Evolutionary conservation across 2,113 vertebrate genomes (phyloP), one percentile per base, ranked within the genome.

Genomic region (Galbula dea): DNA sequence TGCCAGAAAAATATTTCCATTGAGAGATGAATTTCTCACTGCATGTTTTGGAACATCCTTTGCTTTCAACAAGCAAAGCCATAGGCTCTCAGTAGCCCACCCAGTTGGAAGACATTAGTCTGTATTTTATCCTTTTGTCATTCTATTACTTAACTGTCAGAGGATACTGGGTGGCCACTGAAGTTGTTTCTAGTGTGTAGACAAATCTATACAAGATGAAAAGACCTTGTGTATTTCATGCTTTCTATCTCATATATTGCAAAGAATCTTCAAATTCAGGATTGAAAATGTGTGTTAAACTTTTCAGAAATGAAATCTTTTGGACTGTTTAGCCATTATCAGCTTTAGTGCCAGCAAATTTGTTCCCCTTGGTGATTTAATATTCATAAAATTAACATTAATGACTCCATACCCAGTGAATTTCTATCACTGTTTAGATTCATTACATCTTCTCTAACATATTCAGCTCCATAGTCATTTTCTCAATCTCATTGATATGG

Each of bases 301-400:
- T 89, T 93, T 72, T 30, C 16, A 78, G 74, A 91, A 94, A 86
- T 90, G 18, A 78, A 77, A 85, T 83, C 45, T 74, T 94, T 89
- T 86, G 69, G 82, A 75, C 90, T 95, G 68, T 89, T 96, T 95
- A 84, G 83, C 66, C 16, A 30, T 89, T 94, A 97, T 86, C 81
- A 88, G 78, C 86, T 94, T 90, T 82, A 94, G 45, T 86, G 74
- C 73, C 57, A 83, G 86, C 59, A 95, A 94, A 82, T 95, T 96
- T 96, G 89, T 96, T 97, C 89, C 88, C 76, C 81, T 92, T 4
- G 48, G 75, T 90, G 89, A 95, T 95, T 95, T 93, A 94, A 86
- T 88, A 95, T 81, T 96, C 81, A 89, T 74, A 88, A 90, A 93
- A 96, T 96, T 93, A 94, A 82, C 95, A 73, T 93, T 94, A 96